These are phyloP conservation scores for Chiloscyllium plagiosum DNA, from an alignment of 2,113 vertebrate genomes.

Conservation along the genomic window DNA sequence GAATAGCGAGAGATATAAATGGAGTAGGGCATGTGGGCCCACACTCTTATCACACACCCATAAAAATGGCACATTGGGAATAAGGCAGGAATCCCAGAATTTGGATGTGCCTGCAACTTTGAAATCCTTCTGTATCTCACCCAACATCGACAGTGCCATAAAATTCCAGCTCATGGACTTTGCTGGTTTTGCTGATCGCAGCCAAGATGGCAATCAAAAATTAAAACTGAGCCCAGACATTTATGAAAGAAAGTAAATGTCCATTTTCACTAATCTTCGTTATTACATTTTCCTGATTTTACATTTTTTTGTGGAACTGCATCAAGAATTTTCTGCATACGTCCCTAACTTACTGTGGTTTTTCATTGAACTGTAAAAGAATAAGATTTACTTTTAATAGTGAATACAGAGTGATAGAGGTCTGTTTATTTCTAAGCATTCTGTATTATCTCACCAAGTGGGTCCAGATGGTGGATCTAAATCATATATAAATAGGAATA, in stretches of 20 bases:
- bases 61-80: not conserved
- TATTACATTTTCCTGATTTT: not conserved
- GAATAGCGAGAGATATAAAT: not conserved
- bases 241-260: not conserved
- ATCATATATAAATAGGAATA: constrained; percentile 17
- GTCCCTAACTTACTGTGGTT: not conserved
- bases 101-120: not conserved
- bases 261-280: not conserved
- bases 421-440: not conserved
- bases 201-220: not conserved
- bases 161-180: not conserved
- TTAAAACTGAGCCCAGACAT: not conserved
- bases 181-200: not conserved
- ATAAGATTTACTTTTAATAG: not conserved
- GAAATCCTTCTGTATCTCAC: not conserved
- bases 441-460: not conserved
- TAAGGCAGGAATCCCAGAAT: not conserved
- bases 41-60: not conserved
- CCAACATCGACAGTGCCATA: not conserved
- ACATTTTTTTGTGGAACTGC: not conserved
- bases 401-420: not conserved
- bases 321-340: not conserved
- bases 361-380: not conserved
- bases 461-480: constrained; percentile 23
- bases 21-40: too few relatives aligned